Evolutionary conservation across 53 echinoderm and acorn worm genomes (phyloP), one percentile per base, ranked within the genome.

Genomic region (Astropecten irregularis): DNA sequence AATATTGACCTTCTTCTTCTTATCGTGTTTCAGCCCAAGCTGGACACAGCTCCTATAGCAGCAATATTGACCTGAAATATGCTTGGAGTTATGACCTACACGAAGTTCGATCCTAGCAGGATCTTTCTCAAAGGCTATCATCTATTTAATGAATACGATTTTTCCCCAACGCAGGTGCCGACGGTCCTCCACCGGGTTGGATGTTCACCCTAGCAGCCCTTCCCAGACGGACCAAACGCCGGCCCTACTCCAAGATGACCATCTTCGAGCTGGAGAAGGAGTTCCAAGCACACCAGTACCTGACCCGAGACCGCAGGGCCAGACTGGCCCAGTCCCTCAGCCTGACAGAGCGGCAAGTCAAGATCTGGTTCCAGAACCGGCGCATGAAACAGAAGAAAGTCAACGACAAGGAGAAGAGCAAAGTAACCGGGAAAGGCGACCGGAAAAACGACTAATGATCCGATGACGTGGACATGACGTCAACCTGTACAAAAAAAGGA

Each of bases 351-450:
- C 21, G 90, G 16, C 90, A 90, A 54, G 81, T 90, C 48, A 90
- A 90, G 77, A 90, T 90, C 18, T 90, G 89, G 90, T 90, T 85
- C 28, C 90, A 90, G 69, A 90, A 90, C 69, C 65, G 90, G 3
- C 68, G 90, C 19, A 90, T 90, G 90, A 90, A 90, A 70, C 85
- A 76, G 18, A 90, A 90, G 81, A 90, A 90, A 40, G 60, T 90
- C 33, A 79, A 76, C 51, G 90, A 90, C 16, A 55, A 71, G 49
- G 90, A 90, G 77, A 83, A 73, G 35, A 68, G 54, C 30, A 77
- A 79, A 22, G 49, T 21, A 18, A 28, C 27, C 4, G 57, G 57
- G 15, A 82, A 71, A 33, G 18, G 10, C 51, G 71, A 71, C 51
- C 42, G 35, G 49, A 71, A 71, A 18, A 51, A 16, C 71, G 35